phyloP scores from a whole-genome alignment of 1,140 invertebrate genomes.

The Paraescarpia echinospica region DNA sequence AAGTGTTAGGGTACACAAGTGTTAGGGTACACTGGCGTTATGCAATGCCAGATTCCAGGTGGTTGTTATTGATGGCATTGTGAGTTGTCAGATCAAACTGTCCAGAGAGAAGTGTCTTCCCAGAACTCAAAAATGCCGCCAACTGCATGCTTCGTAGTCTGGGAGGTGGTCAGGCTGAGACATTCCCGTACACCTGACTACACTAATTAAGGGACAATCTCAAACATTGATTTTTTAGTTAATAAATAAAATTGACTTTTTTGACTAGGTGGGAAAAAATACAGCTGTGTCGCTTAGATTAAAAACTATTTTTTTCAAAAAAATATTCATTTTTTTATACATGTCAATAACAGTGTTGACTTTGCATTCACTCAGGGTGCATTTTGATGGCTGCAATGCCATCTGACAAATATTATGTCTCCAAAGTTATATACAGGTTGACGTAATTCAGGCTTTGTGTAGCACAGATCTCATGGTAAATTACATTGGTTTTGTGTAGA shows the following conservation, averaged over 20 bases:
- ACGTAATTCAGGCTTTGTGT: too few relatives aligned
- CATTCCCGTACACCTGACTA: background rate
- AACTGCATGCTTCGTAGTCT: background rate
- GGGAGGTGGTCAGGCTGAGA: background rate
- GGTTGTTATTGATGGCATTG: background rate
- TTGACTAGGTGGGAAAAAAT: background rate
- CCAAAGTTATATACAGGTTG: too few relatives aligned
- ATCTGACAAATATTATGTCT: too few relatives aligned
- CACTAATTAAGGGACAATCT: background rate
- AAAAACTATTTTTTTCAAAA: too few relatives aligned
- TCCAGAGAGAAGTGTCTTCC: background rate
- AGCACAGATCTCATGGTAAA: too few relatives aligned
- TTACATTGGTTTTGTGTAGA: too few relatives aligned
- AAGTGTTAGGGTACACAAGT: background rate
- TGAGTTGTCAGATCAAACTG: background rate
- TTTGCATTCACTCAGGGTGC: too few relatives aligned
- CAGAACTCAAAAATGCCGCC: background rate
- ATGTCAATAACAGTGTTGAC: too few relatives aligned
- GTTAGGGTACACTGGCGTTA: background rate
- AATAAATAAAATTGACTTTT: background rate
- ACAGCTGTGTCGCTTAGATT: too few relatives aligned
- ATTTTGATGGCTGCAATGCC: too few relatives aligned
- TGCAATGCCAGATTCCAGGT: background rate
- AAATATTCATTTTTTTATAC: too few relatives aligned
- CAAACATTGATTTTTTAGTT: background rate